phyloP scores from a whole-genome alignment of 1,140 invertebrate genomes.

The Papilio machaon region DNA sequence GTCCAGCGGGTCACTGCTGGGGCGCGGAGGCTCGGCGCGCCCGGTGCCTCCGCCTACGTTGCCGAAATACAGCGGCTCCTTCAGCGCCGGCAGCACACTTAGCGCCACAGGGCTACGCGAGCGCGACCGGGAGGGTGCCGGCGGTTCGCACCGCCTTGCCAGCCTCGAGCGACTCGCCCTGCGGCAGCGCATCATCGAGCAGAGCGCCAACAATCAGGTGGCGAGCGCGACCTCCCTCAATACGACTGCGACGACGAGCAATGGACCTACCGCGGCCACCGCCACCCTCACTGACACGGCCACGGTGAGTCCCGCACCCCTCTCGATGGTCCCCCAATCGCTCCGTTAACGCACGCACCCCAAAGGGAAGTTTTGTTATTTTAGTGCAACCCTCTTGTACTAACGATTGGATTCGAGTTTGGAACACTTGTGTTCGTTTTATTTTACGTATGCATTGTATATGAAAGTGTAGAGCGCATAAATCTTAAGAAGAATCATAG shows the following conservation, averaged over 20 bases:
- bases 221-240: conserved; percentile 47
- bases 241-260: conserved; percentile 53
- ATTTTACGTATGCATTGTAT: conserved; percentile 8
- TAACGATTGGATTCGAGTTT: conserved; percentile 41
- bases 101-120: conserved; percentile 75
- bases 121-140: conserved; percentile 79
- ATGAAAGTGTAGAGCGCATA: background rate
- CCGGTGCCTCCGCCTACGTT: conserved; percentile 86
- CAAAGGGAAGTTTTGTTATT: conserved; percentile 71
- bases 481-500: background rate
- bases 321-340: conserved; percentile 71
- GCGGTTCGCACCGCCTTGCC: conserved; percentile 85
- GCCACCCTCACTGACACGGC: conserved; percentile 79
- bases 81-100: conserved; percentile 74
- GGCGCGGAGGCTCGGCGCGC: conserved; percentile 74
- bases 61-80: conserved; percentile 83
- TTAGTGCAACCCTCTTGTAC: conserved; percentile 61
- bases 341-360: conserved; percentile 66
- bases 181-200: conserved; percentile 87
- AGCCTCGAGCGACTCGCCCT: conserved; percentile 88
- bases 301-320: conserved; percentile 80
- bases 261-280: conserved; percentile 72
- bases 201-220: conserved; percentile 77
- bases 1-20: conserved; percentile 74
- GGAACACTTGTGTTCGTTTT: conserved; percentile 25